Evolutionary conservation across 2,888 invertebrate genomes (phyloP).

Genomic region (Marronus borbonicus): DNA sequence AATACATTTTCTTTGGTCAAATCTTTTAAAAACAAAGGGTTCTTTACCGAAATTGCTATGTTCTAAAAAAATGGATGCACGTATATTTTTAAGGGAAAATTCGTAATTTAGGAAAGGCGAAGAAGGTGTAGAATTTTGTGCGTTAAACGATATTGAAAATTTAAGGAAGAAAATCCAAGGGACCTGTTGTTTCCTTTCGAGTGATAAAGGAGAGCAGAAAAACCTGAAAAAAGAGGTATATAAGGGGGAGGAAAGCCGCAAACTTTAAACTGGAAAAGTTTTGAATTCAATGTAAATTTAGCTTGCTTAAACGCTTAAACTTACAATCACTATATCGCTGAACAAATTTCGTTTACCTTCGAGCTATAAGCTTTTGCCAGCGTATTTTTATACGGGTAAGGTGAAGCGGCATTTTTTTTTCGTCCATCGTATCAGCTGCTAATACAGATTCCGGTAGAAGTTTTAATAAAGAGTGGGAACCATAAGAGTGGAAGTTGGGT

Average conservation of each 20-base stretch:
- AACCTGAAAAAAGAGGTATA: constrained; percentile 17
- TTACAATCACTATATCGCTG: constrained; percentile 53
- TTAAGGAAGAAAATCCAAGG: constrained; percentile 33
- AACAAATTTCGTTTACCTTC: constrained; percentile 51
- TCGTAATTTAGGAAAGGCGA: constrained; percentile 34
- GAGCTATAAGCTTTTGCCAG: constrained; percentile 38
- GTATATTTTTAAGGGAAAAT: constrained; percentile 38
- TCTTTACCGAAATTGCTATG: constrained; percentile 10
- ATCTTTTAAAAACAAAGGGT: background rate
- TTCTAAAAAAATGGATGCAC: constrained; percentile 9
- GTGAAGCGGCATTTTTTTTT: constrained; percentile 15
- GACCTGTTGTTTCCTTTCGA: constrained; percentile 46
- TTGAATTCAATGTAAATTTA: constrained; percentile 52
- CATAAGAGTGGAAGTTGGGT: constrained; percentile 26
- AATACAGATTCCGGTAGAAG: constrained; percentile 32
- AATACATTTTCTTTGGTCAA: no score
- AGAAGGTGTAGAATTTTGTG: constrained; percentile 37
- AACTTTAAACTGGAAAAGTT: constrained; percentile 52
- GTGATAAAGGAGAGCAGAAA: constrained; percentile 33
- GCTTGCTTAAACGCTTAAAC: constrained; percentile 52
- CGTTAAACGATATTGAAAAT: constrained; percentile 48
- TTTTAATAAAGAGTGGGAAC: constrained; percentile 39
- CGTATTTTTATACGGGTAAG: constrained; percentile 19
- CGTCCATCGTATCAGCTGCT: constrained; percentile 33
- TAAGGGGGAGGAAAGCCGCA: constrained; percentile 7